phyloP scores from a whole-genome alignment of 92 coral and sea anemone genomes.

The Montipora capitata region DNA sequence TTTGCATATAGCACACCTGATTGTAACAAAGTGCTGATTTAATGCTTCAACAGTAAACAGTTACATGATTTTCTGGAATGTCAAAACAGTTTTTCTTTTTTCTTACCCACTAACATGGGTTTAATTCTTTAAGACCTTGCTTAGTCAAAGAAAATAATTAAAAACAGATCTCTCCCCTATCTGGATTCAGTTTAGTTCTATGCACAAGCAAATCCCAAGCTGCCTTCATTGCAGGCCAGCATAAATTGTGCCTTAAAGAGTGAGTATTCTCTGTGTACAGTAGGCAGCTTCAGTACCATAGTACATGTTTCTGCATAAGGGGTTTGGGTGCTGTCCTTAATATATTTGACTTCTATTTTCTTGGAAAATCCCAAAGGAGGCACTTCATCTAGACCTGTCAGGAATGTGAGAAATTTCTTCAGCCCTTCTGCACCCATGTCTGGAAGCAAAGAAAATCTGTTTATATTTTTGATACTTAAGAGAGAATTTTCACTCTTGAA shows the following conservation, averaged over 20 bases:
- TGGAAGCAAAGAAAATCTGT: constrained; percentile 19
- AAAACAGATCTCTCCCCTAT: constrained; percentile 13
- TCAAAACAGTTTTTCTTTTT: constrained; percentile 9
- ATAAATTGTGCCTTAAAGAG: constrained; percentile 20
- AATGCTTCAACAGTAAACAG: constrained; percentile 19
- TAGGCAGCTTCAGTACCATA: constrained; percentile 19
- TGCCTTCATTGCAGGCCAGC: constrained; percentile 31
- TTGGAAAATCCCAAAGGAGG: constrained; percentile 20
- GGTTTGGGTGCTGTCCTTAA: constrained; percentile 16
- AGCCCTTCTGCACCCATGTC: constrained; percentile 5
- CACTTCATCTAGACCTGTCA: constrained; percentile 19
- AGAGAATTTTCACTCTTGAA: constrained; percentile 18
- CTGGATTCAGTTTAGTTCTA: constrained; percentile 21
- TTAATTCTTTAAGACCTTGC: constrained; percentile 17
- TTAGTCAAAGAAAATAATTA: constrained; percentile 11
- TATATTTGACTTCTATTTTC: constrained; percentile 14
- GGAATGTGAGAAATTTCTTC: constrained; percentile 24
- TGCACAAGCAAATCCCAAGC: constrained; percentile 15
- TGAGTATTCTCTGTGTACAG: constrained; percentile 19
- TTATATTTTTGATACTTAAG: constrained; percentile 15
- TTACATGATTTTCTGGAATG: constrained; percentile 15
- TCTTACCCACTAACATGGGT: constrained; percentile 17
- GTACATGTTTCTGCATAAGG: constrained; percentile 39
- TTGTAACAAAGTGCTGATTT: constrained; percentile 20
- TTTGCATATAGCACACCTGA: constrained; percentile 18